Percentiles rank a stretch among this genome's conserved stretches.
Conservation (phyloP, 2,113 vertebrate genomes). For the Rallus limicola region DNA sequence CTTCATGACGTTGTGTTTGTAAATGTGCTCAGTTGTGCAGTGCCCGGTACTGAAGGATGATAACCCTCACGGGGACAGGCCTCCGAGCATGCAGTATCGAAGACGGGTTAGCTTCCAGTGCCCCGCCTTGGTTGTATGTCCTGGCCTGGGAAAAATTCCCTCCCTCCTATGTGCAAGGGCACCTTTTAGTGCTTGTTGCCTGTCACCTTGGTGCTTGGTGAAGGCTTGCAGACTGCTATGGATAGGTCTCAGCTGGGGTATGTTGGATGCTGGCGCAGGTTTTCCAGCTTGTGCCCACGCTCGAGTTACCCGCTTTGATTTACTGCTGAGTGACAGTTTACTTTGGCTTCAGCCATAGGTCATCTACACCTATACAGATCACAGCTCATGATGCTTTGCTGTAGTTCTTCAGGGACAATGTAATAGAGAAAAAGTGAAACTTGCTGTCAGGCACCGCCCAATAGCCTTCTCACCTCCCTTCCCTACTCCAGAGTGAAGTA, state of each 20-base stretch:
- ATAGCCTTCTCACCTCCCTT: not conserved
- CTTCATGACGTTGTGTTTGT: fast-evolving
- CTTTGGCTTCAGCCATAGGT: not conserved
- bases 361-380: not conserved
- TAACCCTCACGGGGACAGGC: not conserved
- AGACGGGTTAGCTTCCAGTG: not conserved
- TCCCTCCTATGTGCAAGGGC: not conserved
- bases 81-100: not conserved
- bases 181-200: not conserved
- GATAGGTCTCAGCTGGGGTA: not conserved
- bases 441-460: not conserved
- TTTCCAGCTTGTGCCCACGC: not conserved
- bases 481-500: not conserved
- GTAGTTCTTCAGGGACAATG: not conserved
- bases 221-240: not conserved
- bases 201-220: not conserved
- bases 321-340: not conserved
- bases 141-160: not conserved
- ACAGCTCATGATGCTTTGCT: not conserved
- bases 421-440: not conserved
- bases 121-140: fast-evolving
- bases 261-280: not conserved
- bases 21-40: not conserved
- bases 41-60: not conserved
- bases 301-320: not conserved